Conservation (phyloP, 2,888 invertebrate genomes). For the Drosophila macrospina region DNA sequence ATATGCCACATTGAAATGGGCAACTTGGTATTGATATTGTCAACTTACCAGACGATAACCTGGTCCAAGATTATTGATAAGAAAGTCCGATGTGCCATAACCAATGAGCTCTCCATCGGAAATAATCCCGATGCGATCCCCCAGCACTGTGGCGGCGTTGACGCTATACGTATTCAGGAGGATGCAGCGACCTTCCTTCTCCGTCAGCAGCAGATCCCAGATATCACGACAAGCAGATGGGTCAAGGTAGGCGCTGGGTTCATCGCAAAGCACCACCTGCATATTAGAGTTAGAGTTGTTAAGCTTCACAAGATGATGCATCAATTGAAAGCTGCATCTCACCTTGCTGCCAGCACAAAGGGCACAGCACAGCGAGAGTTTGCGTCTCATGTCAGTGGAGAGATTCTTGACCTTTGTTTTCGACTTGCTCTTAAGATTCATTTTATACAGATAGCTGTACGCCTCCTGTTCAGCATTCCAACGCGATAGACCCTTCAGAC, state of each 20-base stretch:
- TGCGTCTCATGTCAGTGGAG: slow-evolving; percentile 91
- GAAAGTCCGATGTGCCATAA: slow-evolving; percentile 90
- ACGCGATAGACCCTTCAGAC: slow-evolving; percentile 88
- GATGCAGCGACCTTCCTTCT: slow-evolving; percentile 90
- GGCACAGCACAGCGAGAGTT: slow-evolving; percentile 89
- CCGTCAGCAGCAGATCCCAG: slow-evolving; percentile 91
- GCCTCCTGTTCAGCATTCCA: slow-evolving; percentile 87
- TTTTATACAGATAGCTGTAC: slow-evolving; percentile 87
- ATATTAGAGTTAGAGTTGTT: neutral
- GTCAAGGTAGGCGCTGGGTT: slow-evolving; percentile 93
- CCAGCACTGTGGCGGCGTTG: slow-evolving; percentile 94
- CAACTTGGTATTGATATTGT: neutral
- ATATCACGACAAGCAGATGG: slow-evolving; percentile 91
- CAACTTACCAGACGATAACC: slow-evolving; percentile 90
- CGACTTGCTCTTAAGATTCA: slow-evolving; percentile 89
- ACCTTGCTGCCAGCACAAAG: slow-evolving; percentile 89
- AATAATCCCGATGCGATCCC: slow-evolving; percentile 94
- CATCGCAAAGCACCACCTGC: slow-evolving; percentile 88
- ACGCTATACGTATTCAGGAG: slow-evolving; percentile 93
- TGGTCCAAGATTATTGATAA: slow-evolving; percentile 92
- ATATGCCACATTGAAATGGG: neutral
- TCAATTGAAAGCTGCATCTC: neutral
- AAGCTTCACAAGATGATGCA: neutral
- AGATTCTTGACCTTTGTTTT: slow-evolving; percentile 86
- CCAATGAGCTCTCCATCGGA: slow-evolving; percentile 91